Evolutionary conservation across 2,113 vertebrate species (phyloP).

Genomic region (Orycteropus afer): DNA sequence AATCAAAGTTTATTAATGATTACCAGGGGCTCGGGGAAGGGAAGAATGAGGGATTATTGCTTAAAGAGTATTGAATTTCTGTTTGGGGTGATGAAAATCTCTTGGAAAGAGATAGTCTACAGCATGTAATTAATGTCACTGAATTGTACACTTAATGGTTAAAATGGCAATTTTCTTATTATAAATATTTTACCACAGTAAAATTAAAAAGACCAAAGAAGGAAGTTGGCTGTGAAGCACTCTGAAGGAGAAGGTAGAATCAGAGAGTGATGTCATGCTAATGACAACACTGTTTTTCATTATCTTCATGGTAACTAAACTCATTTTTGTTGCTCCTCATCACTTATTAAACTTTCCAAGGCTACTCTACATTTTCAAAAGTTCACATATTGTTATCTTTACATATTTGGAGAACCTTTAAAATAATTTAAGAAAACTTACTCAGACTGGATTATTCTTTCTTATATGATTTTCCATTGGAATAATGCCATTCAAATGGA

Average conservation of each 20-base stretch:
- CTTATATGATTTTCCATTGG: neutral
- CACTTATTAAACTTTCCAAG: neutral
- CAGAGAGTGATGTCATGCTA: neutral
- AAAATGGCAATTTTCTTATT: neutral
- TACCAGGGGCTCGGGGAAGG: neutral
- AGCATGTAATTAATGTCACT: neutral
- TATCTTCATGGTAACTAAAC: neutral
- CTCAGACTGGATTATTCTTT: slow-evolving; percentile 9
- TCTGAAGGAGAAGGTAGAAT: neutral
- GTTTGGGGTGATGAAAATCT: neutral
- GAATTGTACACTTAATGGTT: neutral
- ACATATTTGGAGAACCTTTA: neutral
- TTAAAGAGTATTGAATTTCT: neutral
- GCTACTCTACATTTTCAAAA: neutral
- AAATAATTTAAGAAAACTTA: slow-evolving; percentile 6
- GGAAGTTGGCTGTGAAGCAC: no score
- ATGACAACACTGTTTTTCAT: neutral
- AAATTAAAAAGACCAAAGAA: neutral
- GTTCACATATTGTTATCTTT: neutral
- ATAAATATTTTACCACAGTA: neutral
- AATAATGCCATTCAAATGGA: neutral
- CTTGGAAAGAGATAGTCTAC: neutral
- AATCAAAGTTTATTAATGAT: neutral
- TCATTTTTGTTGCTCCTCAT: neutral
- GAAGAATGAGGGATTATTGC: neutral